Evolutionary conservation across 2,113 vertebrate genomes (phyloP), one percentile per base, ranked within the genome.

Genomic region (Marmota flaviventris): DNA sequence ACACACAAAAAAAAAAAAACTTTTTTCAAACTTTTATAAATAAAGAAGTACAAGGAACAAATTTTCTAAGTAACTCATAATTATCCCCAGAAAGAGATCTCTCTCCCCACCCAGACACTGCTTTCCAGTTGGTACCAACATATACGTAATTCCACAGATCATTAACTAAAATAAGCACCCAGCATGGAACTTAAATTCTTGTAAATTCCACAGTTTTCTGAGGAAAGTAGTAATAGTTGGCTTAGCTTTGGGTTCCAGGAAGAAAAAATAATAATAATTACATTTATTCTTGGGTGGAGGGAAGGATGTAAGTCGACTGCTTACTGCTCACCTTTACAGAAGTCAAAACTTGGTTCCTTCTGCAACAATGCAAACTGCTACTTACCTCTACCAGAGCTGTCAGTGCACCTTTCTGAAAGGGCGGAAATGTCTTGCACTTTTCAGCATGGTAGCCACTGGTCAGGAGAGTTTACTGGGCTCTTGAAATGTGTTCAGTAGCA

Each of bases 1-100:
- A 11, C 24, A 63, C 22, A 20, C 48, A 42, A 48, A 61, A 29
- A 20, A 65, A 61, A 29, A 20, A 65, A 5, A 29, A 0, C 1
- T 81, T 75, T 24, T 78, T 91, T 89, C 75, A 93, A 79, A 58
- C 8, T 79, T 95, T 24, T 85, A 27, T 90, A 83, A 91, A 78
- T 70, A 70, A 85, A 91, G 34, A 84, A 70, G 29, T 63, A 56
- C 1, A 93, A 67, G 42, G 18, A 87, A 86, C 2, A 83, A 25
- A 58, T 81, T 96, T 77, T 79, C 65, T 24, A 93, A 85, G 34
- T 78, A 96, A 69, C 73, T 51, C 39, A 22, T 61, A 82, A 87
- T 48, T 37, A 82, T 4, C 2, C 45, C 79, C 53, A 14, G 1
- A 56, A 93, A 84, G 7, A 86, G 24, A 29, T 6, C 12, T 0